Base-by-base conservation (phyloP, 2,888 invertebrate genomes). In the Piscicola geometra region DNA sequence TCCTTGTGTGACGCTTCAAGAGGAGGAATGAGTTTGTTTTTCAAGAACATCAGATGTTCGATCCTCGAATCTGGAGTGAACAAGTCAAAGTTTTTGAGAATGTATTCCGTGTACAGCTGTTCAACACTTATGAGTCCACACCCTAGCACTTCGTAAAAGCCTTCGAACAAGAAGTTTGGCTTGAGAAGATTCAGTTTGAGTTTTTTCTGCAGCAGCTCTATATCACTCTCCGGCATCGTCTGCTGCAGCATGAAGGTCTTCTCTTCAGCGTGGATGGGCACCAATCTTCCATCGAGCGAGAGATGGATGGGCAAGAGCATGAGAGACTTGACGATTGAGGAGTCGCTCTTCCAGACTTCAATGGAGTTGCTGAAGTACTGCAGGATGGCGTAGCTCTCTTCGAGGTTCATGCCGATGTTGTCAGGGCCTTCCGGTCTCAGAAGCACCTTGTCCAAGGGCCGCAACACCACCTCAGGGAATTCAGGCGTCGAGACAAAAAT, bases 321-420 rank as follows among this genome's bases (percentile, higher is more conserved):
- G 36, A 81, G 76, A 15, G 73, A 71, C n/a, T 71, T 35, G 15
- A 74, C 71, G 1, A 75, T 50, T 28, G 67, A 71, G 21, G 52
- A 30, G 33, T 78, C 76, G 5, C 74, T 68, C 41, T 77, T 52
- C 80, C 80, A 79, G 9, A 50, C 33, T 15, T 78, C 77, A 0
- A 76, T 50, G n/a, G 77, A 76, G 50, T 81, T 80, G 71, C 70
- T 78, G 77, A 80, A 81, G 71, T 81, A 81, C 66, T 78, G 80
- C 41, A 79, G 70, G 25, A 81, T 80, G 50, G 76, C 64, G 73
- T 76, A 76, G 73, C 79, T 78, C n/a, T 81, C 80, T 33, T 79
- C 79, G 12, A 70, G 41, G 28, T 68, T 69, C 56, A 80, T 71
- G 18, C 50, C 28, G 1, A 50, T 70, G 30, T 69, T 64, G 52